Evolutionary conservation across 1,140 invertebrate genomes (phyloP), one percentile per base, ranked within the genome.

Genomic region (Nylanderia fulva): DNA sequence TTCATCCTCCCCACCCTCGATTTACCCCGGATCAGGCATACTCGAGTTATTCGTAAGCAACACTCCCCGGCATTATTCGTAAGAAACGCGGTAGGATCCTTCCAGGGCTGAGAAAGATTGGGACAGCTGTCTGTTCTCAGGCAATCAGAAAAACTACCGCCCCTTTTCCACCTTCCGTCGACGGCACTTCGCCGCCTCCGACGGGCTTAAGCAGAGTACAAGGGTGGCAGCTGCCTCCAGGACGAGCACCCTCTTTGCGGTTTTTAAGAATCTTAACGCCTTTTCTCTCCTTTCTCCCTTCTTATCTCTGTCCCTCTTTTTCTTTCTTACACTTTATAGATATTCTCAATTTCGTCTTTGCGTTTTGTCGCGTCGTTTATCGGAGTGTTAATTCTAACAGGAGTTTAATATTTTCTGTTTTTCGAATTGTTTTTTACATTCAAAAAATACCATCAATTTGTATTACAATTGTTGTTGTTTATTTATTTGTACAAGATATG

Each of bases 261-360:
- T 93, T 94, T 94, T 93, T 93, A 93, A 94, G 93, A 93, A 93
- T 91, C 93, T 94, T 93, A 94, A 92, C 92, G 90, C 91, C 90
- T 88, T 86, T 15, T 86, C 87, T 54, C 86, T 60, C n/a, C 24
- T 52, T 8, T 74, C 3, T 11, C 21, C 45, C 36, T 56, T 1
- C 33, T 18, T 33, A 27, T 29, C 18, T 18, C 36, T 5, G n/a
- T 84, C 21, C 7, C 4, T 48, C 33, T 45, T n/a, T 85, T 0
- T 45, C 42, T 21, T 58, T 63, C n/a, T 56, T 5, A 13, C 39
- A 29, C 21, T 48, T 85, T 61, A 68, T 27, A 60, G 29, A 1
- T 36, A 85, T 86, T 86, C 82, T 88, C 86, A 71, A 84, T 75
- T 87, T 88, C 52, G 27, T 72, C 91, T 93, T 93, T 91, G 88